These are phyloP conservation scores for Galaxias olidus DNA, from an alignment of 2,797 vertebrate genomes.

Conservation along the genomic window DNA sequence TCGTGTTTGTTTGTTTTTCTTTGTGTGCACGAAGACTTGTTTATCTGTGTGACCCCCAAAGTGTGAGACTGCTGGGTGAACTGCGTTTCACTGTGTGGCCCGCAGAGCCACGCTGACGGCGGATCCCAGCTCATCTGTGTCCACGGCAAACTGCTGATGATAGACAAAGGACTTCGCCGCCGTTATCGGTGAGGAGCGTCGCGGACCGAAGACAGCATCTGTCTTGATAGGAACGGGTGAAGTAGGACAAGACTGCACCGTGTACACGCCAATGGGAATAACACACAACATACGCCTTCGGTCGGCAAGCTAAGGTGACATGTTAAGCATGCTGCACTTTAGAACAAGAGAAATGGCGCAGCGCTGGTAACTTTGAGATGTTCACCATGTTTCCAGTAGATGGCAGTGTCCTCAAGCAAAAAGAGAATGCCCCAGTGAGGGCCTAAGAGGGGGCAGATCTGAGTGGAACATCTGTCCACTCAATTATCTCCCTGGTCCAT, in stretches of 20 bases:
- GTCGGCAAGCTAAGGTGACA: neutral
- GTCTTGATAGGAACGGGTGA: slow-evolving; percentile 3
- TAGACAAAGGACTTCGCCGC: slow-evolving; percentile 50
- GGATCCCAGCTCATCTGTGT: no score
- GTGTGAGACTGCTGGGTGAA: slow-evolving; percentile 41
- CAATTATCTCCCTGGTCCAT: slow-evolving; percentile 42
- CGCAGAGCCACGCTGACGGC: slow-evolving; percentile 46
- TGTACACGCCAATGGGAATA: neutral
- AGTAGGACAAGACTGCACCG: no score
- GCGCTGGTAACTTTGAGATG: slow-evolving; percentile 7
- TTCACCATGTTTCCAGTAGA: slow-evolving; percentile 54
- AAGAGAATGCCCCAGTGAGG: neutral
- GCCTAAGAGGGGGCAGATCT: slow-evolving; percentile 47
- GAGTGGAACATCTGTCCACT: slow-evolving; percentile 45
- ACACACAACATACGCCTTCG: neutral
- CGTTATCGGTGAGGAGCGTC: slow-evolving; percentile 46
- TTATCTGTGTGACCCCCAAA: no score
- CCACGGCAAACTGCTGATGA: slow-evolving; percentile 58
- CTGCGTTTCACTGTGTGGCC: slow-evolving; percentile 51
- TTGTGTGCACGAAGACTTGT: no score
- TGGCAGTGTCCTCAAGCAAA: slow-evolving; percentile 54
- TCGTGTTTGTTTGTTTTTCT: slow-evolving; percentile 15
- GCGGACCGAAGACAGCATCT: slow-evolving; percentile 9
- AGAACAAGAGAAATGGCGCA: neutral
- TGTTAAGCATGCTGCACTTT: neutral